Evolutionary conservation across 2,888 invertebrate species (phyloP), one percentile per base, ranked within the genome.

Genomic region (Byasa hedistus): DNA sequence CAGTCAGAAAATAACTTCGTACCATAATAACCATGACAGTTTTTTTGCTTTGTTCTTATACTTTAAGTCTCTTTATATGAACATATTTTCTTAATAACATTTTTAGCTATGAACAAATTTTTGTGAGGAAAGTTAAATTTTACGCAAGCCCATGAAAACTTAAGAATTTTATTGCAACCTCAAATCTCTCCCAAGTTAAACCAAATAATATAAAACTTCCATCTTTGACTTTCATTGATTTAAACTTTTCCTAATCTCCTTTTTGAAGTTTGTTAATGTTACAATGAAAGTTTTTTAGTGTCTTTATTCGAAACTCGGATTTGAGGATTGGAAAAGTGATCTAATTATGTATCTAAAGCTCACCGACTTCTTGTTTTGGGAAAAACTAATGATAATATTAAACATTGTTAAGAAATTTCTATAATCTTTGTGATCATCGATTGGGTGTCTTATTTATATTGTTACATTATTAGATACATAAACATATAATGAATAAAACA

Each of bases 281-380:
- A 54, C 65, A 27, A 39, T 54, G 27, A 64, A 64, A 64, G 52
- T 64, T 64, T 64, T 59, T 57, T 57, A 57, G 48, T 36, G 32
- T 36, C 32, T 57, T 64, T 64, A 57, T 57, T 57, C 56, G 27
- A 51, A 57, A 52, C 36, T 64, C 52, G 19, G 23, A 12, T 39
- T 21, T 3, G 22, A 8, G 23, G 39, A 58, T 64, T 24, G n/a
- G 17, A 23, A 17, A 58, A 51, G 48, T 48, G 39, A 22, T 23
- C 15, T 15, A 1, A 48, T 48, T 19, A n/a, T 19, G n/a, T 48
- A n/a, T n/a, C 7, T n/a, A 48, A 19, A 19, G n/a, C 4, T 48
- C 7, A n/a, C 0, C 3, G 1, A n/a, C 0, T n/a, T 7, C n/a
- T 48, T 3, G 1, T 0, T 48, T 48, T 48, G 4, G n/a, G n/a